Evolutionary conservation across 35 echinoderm and acorn worm species (phyloP), one percentile per base, ranked within the genome.

Genomic region (Hemicentrotus pulcherrimus): DNA sequence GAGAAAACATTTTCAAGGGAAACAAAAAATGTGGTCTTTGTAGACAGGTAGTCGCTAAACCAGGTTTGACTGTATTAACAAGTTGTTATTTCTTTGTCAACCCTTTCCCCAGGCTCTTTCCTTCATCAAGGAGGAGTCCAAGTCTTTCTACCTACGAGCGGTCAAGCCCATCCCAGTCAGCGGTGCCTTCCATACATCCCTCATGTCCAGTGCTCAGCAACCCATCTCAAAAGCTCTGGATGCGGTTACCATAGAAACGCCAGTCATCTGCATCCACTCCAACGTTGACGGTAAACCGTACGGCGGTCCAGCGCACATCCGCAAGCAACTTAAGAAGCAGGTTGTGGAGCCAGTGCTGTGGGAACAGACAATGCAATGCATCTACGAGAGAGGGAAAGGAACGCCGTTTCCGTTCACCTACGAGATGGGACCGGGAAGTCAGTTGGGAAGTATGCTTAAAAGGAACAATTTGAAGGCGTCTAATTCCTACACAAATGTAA

Each of bases 361-460:
- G 97, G 98, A 99, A 86, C 98, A 99, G 94, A 98, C 96, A 0
- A 99, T 99, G 98, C 96, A 97, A 16, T 52, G 96, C 31, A 97
- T 99, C 12, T 99, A 98, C 47, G 50, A 97, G 41, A 88, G 98
- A 59, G 65, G 33, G 9, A 94, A 97, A 94, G 96, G 94, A 32
- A 94, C 86, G 11, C 31, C 46, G 28, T 99, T 99, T 88, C 98
- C 98, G 30, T 33, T 92, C 15, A 99, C 97, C 1, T 95, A 93
- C 58, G 98, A 99, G 96, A 94, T 99, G 86, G 98, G 98, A 7
- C 98, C 98, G 0, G 98, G 98, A 78, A 96, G 94, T 11, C 98
- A 99, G 86, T 95, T 99, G 5, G 97, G 97, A 35, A 61, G 86
- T 10, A 96, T 98, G 15, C 86, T 99, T 28, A 93, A 96, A 32